Conservation (phyloP, 2,797 vertebrate species). For the Eulemur albifrons region DNA sequence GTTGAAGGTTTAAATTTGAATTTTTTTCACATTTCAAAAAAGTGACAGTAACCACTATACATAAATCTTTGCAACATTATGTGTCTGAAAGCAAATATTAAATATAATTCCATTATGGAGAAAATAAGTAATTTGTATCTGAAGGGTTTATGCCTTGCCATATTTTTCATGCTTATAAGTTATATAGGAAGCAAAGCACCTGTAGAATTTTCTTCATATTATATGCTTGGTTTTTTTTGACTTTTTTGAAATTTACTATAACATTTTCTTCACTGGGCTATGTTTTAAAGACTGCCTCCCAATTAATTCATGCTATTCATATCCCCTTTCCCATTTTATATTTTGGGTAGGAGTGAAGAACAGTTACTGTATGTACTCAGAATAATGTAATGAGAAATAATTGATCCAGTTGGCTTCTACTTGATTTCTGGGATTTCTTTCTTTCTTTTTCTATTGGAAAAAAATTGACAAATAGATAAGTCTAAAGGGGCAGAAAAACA, state of each 20-base stretch:
- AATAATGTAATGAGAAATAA: not conserved
- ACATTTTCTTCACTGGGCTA: conserved; percentile 21
- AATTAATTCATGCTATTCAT: not conserved
- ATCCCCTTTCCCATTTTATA: not conserved
- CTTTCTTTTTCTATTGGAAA: not conserved
- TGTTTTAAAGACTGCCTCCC: not conserved
- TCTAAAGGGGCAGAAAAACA: not conserved
- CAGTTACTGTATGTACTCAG: not conserved
- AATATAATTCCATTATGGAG: not conserved
- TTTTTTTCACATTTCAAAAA: conserved; percentile 43
- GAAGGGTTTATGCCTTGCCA: not conserved
- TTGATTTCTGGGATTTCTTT: not conserved
- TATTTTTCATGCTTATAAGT: not conserved
- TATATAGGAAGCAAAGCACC: not conserved
- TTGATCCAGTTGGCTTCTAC: not conserved
- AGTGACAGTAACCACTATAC: not conserved
- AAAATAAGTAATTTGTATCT: conserved; percentile 27
- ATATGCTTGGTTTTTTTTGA: not conserved
- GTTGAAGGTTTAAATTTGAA: not conserved
- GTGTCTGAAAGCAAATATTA: not conserved
- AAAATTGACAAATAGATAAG: not conserved
- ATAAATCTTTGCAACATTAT: not conserved
- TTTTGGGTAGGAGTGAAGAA: not conserved
- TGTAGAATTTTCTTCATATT: conserved; percentile 47
- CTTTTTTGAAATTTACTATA: not conserved